These are phyloP conservation scores for Gastrophysa polygoni DNA, from an alignment of 2,888 invertebrate species.

Conservation along the genomic window DNA sequence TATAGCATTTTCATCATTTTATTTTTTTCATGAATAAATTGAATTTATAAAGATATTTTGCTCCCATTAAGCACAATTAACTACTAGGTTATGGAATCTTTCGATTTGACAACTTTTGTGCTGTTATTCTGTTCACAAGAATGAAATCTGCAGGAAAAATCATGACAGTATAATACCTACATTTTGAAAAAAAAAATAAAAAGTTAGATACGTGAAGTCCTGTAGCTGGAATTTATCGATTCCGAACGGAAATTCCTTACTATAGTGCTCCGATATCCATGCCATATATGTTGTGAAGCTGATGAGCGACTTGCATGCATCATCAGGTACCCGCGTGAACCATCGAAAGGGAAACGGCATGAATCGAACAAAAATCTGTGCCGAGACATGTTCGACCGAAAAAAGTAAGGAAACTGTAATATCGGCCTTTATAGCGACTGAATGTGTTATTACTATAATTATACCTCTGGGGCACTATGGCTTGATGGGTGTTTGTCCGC, in stretches of 20 bases:
- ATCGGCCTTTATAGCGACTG: slow-evolving; percentile 52
- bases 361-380: slow-evolving; percentile 38
- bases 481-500: slow-evolving; percentile 52
- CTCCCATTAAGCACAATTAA: too few relatives aligned
- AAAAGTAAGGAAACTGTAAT: slow-evolving; percentile 52
- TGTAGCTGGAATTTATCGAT: too few relatives aligned
- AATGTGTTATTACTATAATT: slow-evolving; percentile 59
- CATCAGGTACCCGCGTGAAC: neutral
- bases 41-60: too few relatives aligned
- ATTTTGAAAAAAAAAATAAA: too few relatives aligned
- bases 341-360: slow-evolving; percentile 16
- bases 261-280: neutral
- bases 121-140: too few relatives aligned
- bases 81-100: too few relatives aligned
- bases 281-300: neutral
- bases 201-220: too few relatives aligned
- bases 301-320: neutral
- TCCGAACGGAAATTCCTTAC: neutral
- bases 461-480: slow-evolving; percentile 50
- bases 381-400: slow-evolving; percentile 27
- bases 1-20: too few relatives aligned
- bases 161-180: too few relatives aligned
- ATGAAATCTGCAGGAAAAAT: too few relatives aligned
- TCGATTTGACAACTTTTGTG: too few relatives aligned
- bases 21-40: too few relatives aligned